Base-by-base conservation (phyloP, 2,797 vertebrate species). In the Phaenicophaeus curvirostris region DNA sequence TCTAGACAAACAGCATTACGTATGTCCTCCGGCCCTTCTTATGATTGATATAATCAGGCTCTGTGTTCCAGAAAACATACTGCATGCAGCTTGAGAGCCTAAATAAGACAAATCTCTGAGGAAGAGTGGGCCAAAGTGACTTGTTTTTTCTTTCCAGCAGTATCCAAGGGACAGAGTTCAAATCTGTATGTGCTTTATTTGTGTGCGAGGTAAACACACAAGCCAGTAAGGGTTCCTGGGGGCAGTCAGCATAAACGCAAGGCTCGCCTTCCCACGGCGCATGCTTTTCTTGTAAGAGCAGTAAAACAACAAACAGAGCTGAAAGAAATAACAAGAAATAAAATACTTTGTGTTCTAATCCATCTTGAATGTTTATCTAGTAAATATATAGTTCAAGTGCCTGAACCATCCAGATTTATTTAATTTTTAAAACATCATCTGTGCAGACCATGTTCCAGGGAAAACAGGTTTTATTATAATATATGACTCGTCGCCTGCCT, bases 171-270 rank as follows among this genome's bases (percentile, higher is more conserved):
- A 94, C 89, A 95, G 88, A 95, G 92, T 95, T 97, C 73, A 92
- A 93, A 93, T 71, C 93, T 97, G 92, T 50, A 81, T 89, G 58
- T 91, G 86, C 87, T 97, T 95, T 93, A 86, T 95, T 94, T 93
- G 86, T 67, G 71, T 1, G 0, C 0, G 77, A 96, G 93, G 87
- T 96, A 97, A 96, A 95, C 94, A 96, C 44, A 85, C 2, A 6
- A 93, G 74, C 62, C 93, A 94, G 92, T 87, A 76, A 97, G 93
- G 93, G 92, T 95, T 96, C 94, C 88, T 85, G 87, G 27, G 81
- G 94, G 91, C 95, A 96, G 89, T 89, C 89, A 90, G 93, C 93
- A 93, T 85, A 76, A 96, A 96, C 84, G 91, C 72, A 80, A 96
- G 85, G 90, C 90, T 96, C 95, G 95, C 84, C 90, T 95, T 95